A percentile compares a stretch with the other conserved stretches of the same genome.
Evolutionary conservation across 2,888 invertebrate genomes (phyloP).

Genomic region (Venustoraphidia nigricollis): DNA sequence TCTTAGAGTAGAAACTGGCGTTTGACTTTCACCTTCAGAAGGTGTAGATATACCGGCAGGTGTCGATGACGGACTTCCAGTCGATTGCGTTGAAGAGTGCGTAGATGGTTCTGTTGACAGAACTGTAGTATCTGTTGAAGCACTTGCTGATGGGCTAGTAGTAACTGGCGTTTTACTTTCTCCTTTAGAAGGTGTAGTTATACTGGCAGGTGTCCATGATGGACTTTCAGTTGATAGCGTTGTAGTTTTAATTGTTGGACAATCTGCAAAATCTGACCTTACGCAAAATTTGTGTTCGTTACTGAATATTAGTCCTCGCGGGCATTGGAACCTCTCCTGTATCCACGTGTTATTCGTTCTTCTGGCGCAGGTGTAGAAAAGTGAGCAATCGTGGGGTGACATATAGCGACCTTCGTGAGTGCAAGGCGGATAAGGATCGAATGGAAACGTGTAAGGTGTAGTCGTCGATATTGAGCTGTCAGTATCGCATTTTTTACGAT

Average conservation of each 20-base stretch:
- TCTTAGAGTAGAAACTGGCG: too few relatives aligned
- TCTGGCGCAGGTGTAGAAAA: slow-evolving; percentile 28
- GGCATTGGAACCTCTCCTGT: slow-evolving; percentile 23
- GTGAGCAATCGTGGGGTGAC: slow-evolving; percentile 23
- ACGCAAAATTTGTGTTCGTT: slow-evolving; percentile 13
- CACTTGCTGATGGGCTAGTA: too few relatives aligned
- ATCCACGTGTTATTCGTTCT: slow-evolving; percentile 21
- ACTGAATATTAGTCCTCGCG: slow-evolving; percentile 16
- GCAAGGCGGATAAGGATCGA: slow-evolving; percentile 24
- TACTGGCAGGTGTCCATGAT: too few relatives aligned
- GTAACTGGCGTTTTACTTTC: too few relatives aligned
- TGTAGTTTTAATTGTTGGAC: neutral
- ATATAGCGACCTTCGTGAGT: slow-evolving; percentile 22
- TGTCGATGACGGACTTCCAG: too few relatives aligned
- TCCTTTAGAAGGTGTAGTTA: too few relatives aligned
- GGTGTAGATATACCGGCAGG: too few relatives aligned
- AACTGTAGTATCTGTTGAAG: too few relatives aligned
- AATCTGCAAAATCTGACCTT: neutral
- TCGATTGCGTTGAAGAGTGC: too few relatives aligned
- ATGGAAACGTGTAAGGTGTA: slow-evolving; percentile 7
- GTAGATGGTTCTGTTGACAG: too few relatives aligned
- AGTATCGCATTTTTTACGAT: slow-evolving; percentile 15
- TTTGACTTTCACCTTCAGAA: too few relatives aligned
- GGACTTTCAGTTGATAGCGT: neutral
- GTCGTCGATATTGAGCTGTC: slow-evolving; percentile 17